Evolutionary conservation across 2,888 invertebrate species (phyloP).

Genomic region (Cerastoderma edule): DNA sequence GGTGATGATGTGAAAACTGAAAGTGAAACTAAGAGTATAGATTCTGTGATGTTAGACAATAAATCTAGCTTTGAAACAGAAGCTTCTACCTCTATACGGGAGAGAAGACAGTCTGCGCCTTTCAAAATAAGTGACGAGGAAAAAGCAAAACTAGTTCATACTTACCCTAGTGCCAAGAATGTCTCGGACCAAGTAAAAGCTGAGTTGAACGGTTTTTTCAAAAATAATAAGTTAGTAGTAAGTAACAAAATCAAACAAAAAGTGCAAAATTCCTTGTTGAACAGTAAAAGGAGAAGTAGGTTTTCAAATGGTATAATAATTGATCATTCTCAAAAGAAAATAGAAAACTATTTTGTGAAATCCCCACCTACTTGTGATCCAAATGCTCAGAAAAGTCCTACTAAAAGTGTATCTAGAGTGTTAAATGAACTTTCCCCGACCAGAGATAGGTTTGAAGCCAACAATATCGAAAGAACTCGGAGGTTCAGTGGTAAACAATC

Average conservation of each 20-base stretch:
- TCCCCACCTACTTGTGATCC: slow-evolving; percentile 49
- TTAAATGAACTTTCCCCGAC: slow-evolving; percentile 71
- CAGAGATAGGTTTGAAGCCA: slow-evolving; percentile 61
- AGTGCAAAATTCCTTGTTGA: slow-evolving; percentile 66
- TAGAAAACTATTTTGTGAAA: slow-evolving; percentile 55
- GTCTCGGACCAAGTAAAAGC: slow-evolving; percentile 66
- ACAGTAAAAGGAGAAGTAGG: slow-evolving; percentile 53
- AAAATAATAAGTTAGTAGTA: slow-evolving; percentile 63
- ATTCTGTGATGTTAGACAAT: slow-evolving; percentile 3
- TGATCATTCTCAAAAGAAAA: slow-evolving; percentile 58
- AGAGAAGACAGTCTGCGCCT: slow-evolving; percentile 38
- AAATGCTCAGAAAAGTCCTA: slow-evolving; percentile 45
- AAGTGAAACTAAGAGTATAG: slow-evolving; percentile 3
- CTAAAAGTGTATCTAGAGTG: slow-evolving; percentile 60
- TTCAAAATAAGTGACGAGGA: slow-evolving; percentile 45
- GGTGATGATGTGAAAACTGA: slow-evolving; percentile 5
- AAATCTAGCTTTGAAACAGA: slow-evolving; percentile 3
- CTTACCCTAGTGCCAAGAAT: slow-evolving; percentile 54
- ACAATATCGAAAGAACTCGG: slow-evolving; percentile 51
- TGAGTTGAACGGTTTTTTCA: slow-evolving; percentile 61
- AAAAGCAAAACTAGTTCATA: slow-evolving; percentile 43
- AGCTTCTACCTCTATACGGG: slow-evolving; percentile 1
- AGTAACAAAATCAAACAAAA: slow-evolving; percentile 64
- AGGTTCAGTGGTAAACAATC: slow-evolving; percentile 30
- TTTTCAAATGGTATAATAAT: slow-evolving; percentile 59